A percentile compares a stretch with the other conserved stretches of the same genome.
These are phyloP conservation scores for Volucella bombylans DNA, from an alignment of 2,888 invertebrate genomes.

Conservation along the genomic window DNA sequence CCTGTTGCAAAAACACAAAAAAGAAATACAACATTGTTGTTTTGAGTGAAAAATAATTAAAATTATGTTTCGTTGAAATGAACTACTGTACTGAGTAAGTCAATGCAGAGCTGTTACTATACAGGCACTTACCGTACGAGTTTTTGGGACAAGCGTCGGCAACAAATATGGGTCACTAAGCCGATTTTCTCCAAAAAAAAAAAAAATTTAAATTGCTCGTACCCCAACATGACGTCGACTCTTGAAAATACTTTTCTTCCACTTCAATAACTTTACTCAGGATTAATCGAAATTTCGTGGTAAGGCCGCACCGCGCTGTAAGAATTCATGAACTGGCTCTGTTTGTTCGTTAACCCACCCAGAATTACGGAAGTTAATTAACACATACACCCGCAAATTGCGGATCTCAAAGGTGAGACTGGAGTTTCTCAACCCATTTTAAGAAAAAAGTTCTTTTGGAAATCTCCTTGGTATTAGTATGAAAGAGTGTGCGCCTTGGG, in stretches of 20 bases:
- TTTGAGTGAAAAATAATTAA: conserved; percentile 13
- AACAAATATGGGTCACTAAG: conserved; percentile 26
- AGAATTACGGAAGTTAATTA: conserved; percentile 42
- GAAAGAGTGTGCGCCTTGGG: background rate
- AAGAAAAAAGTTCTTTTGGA: conserved; percentile 5
- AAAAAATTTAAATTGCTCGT: background rate
- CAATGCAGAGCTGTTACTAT: background rate
- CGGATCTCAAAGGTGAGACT: background rate
- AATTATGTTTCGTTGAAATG: conserved; percentile 12
- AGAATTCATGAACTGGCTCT: conserved; percentile 26
- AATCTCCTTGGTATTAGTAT: conserved; percentile 14
- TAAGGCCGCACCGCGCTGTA: background rate
- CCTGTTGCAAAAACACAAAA: background rate
- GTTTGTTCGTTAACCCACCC: conserved; percentile 55
- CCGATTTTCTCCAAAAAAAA: conserved; percentile 5
- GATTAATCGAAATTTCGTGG: conserved; percentile 30
- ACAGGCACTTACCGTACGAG: too few relatives aligned
- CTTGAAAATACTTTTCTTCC: conserved; percentile 20
- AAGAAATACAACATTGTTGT: background rate
- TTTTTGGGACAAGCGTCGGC: background rate
- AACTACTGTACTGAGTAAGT: background rate
- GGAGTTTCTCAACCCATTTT: background rate
- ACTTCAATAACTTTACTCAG: conserved; percentile 5
- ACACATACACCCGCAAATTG: conserved; percentile 31
- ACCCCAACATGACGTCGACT: background rate